A percentile compares a stretch with the other conserved stretches of the same genome.
Conservation (phyloP, 2,113 vertebrate species). For the Vombatus ursinus region DNA sequence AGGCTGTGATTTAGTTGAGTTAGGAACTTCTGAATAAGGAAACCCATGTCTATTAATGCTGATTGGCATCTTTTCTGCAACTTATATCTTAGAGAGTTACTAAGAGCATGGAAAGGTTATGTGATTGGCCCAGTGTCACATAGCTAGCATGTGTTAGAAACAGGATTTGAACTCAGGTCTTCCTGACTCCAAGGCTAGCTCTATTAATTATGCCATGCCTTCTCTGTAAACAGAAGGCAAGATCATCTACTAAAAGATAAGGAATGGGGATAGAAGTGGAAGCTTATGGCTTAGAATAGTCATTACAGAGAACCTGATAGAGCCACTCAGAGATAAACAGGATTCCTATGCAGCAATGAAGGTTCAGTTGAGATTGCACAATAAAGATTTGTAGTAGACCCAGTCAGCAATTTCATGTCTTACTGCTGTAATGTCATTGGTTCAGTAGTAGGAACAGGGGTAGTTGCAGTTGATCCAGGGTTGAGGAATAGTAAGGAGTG, state of each 20-base stretch:
- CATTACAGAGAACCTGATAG: background rate
- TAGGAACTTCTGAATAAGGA: background rate
- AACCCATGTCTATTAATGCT: background rate
- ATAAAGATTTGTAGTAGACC: background rate
- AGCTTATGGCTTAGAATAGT: background rate
- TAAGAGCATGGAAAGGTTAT: background rate
- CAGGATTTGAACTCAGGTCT: background rate
- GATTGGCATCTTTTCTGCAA: background rate
- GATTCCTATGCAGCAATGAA: background rate
- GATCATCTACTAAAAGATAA: background rate
- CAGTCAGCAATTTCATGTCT: background rate
- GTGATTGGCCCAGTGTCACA: background rate
- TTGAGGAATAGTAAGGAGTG: background rate
- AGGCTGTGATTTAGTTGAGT: background rate
- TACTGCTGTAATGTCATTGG: background rate
- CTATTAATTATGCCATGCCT: background rate
- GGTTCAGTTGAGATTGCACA: background rate
- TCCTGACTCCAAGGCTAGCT: background rate
- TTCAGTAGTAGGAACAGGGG: background rate
- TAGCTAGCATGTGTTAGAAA: background rate
- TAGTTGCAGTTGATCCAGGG: background rate
- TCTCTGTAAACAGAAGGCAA: background rate
- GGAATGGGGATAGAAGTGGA: background rate
- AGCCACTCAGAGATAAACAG: background rate
- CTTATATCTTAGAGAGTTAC: background rate